These are phyloP conservation scores for Zygaena filipendulae DNA, from an alignment of 2,888 invertebrate species.

Conservation along the genomic window DNA sequence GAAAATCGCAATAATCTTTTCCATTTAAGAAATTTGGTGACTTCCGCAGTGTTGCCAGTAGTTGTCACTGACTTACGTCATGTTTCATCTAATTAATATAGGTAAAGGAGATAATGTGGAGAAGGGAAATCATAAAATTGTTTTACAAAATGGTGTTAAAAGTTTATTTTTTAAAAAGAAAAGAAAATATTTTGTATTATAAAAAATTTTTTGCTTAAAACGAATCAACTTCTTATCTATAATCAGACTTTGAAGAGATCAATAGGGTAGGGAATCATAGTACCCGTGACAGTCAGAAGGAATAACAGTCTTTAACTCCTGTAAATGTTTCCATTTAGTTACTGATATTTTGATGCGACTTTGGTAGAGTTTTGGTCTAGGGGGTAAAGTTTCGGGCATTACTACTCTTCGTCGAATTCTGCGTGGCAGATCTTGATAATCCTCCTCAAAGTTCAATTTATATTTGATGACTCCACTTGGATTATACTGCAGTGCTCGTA, in stretches of 20 bases:
- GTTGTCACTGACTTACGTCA: conserved; percentile 8
- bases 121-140: no score
- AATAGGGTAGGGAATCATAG: conserved; percentile 10
- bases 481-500: conserved; percentile 9
- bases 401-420: conserved; percentile 6
- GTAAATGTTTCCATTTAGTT: conserved; percentile 10
- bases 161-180: no score
- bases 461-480: conserved; percentile 10
- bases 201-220: no score
- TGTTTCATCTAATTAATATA: conserved; percentile 7
- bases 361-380: conserved; percentile 8
- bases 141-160: no score
- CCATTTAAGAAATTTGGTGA: no score
- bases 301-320: conserved; percentile 8
- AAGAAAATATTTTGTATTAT: no score
- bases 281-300: conserved; percentile 9
- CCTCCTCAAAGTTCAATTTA: conserved; percentile 10
- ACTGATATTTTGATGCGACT: conserved; percentile 4
- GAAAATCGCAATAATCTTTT: no score
- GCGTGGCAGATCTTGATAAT: conserved; percentile 8
- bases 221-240: conserved; percentile 2
- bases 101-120: no score
- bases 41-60: no score
- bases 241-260: conserved; percentile 4
- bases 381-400: conserved; percentile 6